phyloP scores from a whole-genome alignment of 1,140 invertebrate genomes.

The Octopus bimaculoides region DNA sequence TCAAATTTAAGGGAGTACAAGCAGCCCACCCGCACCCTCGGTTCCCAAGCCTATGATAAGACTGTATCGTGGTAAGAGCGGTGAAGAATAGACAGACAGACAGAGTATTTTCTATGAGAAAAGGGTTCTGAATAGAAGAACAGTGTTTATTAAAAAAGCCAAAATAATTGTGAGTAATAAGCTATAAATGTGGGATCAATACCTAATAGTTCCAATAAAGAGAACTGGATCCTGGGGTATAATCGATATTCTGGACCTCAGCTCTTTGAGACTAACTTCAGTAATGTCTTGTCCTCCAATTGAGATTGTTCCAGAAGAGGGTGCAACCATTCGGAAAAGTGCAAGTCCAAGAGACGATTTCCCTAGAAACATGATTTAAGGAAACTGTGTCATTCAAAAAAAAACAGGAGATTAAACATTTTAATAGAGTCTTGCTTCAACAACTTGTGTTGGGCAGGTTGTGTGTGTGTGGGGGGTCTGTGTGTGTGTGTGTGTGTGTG shows the following conservation, averaged over 20 bases:
- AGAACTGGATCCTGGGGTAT: conserved; percentile 62
- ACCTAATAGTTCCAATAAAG: conserved; percentile 57
- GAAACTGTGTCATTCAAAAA: no score
- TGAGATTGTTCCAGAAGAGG: conserved; percentile 48
- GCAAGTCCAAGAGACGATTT: conserved; percentile 62
- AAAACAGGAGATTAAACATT: no score
- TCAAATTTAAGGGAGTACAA: no score
- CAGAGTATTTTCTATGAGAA: background rate
- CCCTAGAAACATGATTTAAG: conserved; percentile 62
- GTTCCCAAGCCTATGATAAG: background rate
- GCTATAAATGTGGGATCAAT: background rate
- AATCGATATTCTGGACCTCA: conserved; percentile 52
- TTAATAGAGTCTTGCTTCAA: no score
- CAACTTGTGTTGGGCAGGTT: no score
- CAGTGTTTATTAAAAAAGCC: background rate
- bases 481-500: no score
- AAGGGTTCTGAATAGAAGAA: background rate
- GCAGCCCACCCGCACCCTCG: background rate
- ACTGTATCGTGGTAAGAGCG: background rate
- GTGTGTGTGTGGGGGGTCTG: no score
- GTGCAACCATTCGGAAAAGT: conserved; percentile 62
- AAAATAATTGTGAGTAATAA: background rate
- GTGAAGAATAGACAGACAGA: background rate
- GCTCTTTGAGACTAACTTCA: conserved; percentile 48
- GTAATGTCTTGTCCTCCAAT: conserved; percentile 51